These are phyloP conservation scores for Galemys pyrenaicus DNA, from an alignment of 2,113 vertebrate species.

Conservation along the genomic window DNA sequence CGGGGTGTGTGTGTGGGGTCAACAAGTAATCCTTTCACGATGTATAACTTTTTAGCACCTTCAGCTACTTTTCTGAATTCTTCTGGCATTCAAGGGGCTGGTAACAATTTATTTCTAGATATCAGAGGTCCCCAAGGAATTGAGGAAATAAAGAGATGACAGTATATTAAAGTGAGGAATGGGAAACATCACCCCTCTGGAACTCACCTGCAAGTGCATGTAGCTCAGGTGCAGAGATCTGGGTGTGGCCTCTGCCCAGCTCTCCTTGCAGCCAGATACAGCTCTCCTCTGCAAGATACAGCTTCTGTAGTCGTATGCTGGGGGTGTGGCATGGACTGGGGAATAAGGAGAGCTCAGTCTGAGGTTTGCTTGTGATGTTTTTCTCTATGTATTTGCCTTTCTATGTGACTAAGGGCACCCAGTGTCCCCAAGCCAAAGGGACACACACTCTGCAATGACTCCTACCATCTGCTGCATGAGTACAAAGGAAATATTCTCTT, in stretches of 20 bases:
- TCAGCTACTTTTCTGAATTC: neutral
- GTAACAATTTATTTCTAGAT: neutral
- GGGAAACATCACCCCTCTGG: neutral
- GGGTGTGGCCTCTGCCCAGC: neutral
- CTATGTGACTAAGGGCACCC: too few species aligned
- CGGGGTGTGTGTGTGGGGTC: too few species aligned
- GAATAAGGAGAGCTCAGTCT: neutral
- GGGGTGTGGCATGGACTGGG: too few species aligned
- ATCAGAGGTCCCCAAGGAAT: neutral
- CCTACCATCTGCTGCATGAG: too few species aligned
- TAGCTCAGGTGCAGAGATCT: rapidly evolving
- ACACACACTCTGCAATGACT: too few species aligned
- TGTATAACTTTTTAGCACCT: neutral
- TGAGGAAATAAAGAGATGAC: neutral
- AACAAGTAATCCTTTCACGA: neutral
- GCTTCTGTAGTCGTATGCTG: too few species aligned
- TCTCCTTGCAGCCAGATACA: too few species aligned
- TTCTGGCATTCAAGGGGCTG: neutral
- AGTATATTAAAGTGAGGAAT: rapidly evolving
- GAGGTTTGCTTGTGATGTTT: neutral
- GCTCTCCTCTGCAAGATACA: neutral
- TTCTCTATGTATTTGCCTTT: too few species aligned
- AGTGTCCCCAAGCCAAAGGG: too few species aligned
- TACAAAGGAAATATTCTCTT: too few species aligned
- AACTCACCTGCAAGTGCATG: neutral